Percentiles rank a stretch among this genome's conserved stretches.
These are phyloP conservation scores for Lepus townsendii DNA, from an alignment of 2,797 vertebrate genomes.

Conservation along the genomic window DNA sequence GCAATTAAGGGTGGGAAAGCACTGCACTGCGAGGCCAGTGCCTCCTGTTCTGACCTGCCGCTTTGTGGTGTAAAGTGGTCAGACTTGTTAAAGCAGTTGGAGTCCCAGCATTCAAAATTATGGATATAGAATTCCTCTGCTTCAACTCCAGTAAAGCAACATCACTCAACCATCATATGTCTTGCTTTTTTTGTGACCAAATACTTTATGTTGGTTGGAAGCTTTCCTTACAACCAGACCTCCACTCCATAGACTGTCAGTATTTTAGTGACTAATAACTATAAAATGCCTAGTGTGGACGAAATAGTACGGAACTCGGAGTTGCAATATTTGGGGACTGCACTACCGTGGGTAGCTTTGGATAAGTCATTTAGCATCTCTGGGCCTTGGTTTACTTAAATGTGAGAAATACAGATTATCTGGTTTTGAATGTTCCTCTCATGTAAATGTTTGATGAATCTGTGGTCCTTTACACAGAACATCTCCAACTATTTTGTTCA, in stretches of 20 bases:
- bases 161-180: not conserved
- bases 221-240: not conserved
- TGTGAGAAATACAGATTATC: not conserved
- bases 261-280: not conserved
- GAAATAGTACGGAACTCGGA: not conserved
- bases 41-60: not conserved
- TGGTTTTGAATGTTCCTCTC: not conserved
- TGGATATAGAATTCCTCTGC: not conserved
- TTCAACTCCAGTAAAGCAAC: not conserved
- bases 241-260: not conserved
- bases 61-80: not conserved
- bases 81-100: conserved; percentile 31
- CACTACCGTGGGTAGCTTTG: accelerated
- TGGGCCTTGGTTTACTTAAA: not conserved
- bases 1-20: not conserved
- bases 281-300: not conserved
- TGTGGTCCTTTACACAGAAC: not conserved
- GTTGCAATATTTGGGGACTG: not conserved
- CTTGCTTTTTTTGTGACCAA: not conserved
- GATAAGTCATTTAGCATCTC: not conserved
- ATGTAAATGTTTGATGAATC: not conserved
- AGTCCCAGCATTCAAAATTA: conserved; percentile 25
- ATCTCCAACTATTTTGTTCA: not conserved
- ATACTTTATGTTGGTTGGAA: not conserved
- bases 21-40: not conserved